phyloP scores from a whole-genome alignment of 2,113 vertebrate species.

The Onychostoma macrolepis region DNA sequence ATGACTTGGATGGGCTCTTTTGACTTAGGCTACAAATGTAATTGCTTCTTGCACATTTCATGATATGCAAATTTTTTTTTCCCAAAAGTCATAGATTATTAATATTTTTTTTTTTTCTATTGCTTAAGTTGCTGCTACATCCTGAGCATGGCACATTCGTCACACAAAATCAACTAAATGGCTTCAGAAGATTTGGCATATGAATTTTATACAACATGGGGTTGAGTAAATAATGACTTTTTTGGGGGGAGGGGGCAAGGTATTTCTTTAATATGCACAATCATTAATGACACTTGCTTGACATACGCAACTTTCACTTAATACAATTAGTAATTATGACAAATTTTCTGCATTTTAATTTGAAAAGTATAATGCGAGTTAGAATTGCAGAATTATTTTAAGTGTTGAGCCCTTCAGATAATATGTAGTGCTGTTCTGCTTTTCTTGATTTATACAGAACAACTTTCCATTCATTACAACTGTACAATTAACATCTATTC shows the following conservation, averaged over 20 bases:
- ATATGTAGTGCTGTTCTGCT: conserved; percentile 36
- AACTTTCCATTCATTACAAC: conserved; percentile 41
- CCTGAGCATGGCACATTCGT: background rate
- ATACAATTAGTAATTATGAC: background rate
- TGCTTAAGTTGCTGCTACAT: background rate
- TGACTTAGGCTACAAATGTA: background rate
- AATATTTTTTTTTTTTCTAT: too few relatives aligned
- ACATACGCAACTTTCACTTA: background rate
- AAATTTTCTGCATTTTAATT: background rate
- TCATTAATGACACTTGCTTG: background rate
- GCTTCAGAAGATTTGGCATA: background rate
- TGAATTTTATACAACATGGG: background rate
- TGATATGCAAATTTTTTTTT: too few relatives aligned
- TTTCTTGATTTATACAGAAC: conserved; percentile 40
- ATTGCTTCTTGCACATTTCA: too few relatives aligned
- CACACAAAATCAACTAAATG: background rate
- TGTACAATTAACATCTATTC: conserved; percentile 50
- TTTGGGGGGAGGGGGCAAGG: too few relatives aligned
- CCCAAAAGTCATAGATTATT: background rate
- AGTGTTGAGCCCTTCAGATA: conserved; percentile 37
- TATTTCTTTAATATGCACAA: background rate
- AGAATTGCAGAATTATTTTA: conserved; percentile 25
- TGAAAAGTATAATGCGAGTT: background rate
- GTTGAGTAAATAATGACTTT: background rate
- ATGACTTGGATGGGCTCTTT: background rate